Conservation (phyloP, 2,888 invertebrate genomes). For the Tipula confusa region DNA sequence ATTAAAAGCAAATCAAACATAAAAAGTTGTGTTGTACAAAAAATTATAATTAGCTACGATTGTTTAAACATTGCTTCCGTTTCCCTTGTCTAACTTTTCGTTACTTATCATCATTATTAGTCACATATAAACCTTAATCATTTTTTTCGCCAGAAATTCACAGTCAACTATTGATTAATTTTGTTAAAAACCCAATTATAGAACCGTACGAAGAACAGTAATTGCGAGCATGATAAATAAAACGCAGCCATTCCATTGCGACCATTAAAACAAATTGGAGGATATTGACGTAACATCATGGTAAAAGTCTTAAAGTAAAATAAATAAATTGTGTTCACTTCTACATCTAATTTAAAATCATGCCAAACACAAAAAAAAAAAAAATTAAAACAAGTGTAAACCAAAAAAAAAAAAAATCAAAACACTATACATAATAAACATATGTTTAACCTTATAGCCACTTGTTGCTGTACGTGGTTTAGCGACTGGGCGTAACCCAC, state of each 20-base stretch:
- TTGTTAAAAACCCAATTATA: too few relatives aligned
- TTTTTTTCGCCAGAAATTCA: background rate
- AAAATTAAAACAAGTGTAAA: slow-evolving; percentile 34
- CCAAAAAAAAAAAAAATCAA: slow-evolving; percentile 35
- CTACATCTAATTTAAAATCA: background rate
- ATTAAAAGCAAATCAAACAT: background rate
- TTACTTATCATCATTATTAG: background rate
- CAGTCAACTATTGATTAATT: background rate
- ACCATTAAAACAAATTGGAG: background rate
- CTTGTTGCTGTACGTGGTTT: slow-evolving; percentile 68
- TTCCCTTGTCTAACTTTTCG: background rate
- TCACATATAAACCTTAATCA: background rate
- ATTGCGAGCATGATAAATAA: background rate
- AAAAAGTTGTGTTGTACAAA: background rate
- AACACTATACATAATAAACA: slow-evolving; percentile 36
- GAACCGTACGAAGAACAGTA: background rate
- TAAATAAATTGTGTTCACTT: slow-evolving; percentile 14
- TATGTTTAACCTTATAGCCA: slow-evolving; percentile 69
- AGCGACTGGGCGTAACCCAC: slow-evolving; percentile 59
- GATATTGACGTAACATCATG: too few relatives aligned
- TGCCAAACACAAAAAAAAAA: background rate
- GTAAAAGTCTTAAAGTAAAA: background rate
- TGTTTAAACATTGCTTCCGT: background rate
- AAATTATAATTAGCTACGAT: background rate
- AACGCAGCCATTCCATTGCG: background rate